A percentile compares a stretch with the other conserved stretches of the same genome.
phyloP scores from a whole-genome alignment of 92 coral and sea anemone species.

The Porites lobata region DNA sequence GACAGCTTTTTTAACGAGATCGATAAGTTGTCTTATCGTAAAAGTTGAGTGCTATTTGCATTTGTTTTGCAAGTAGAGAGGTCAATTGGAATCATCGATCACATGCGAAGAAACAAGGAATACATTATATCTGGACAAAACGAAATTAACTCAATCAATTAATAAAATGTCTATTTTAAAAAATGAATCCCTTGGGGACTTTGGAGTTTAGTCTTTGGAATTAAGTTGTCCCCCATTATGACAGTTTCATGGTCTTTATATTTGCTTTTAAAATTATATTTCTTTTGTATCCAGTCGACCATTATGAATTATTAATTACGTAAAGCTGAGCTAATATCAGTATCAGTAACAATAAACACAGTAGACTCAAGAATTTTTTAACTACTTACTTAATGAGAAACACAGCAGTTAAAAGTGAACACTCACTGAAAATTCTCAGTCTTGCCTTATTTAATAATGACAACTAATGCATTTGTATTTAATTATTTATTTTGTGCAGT shows the following conservation, averaged over 20 bases:
- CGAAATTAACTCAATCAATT: constrained; percentile 18
- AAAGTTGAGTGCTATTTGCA: constrained; percentile 10
- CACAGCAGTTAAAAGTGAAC: too few relatives aligned
- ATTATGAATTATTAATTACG: neutral
- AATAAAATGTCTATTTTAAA: constrained; percentile 1
- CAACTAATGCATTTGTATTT: neutral
- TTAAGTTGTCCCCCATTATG: neutral
- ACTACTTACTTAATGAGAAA: too few relatives aligned
- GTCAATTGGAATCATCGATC: constrained; percentile 4
- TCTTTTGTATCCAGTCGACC: neutral
- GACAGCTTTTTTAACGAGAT: constrained; percentile 20
- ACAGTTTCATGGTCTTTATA: neutral
- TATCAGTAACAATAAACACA: neutral
- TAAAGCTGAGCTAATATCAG: neutral
- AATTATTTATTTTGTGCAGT: neutral
- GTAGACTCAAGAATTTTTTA: neutral
- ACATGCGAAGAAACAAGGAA: neutral
- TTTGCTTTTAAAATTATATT: constrained; percentile 21
- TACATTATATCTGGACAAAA: constrained; percentile 7
- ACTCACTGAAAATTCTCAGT: neutral
- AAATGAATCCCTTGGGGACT: neutral
- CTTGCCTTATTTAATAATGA: neutral
- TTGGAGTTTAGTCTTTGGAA: neutral
- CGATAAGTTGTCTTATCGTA: neutral
- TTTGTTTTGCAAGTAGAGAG: neutral